phyloP scores from a whole-genome alignment of 2,113 vertebrate species.

The Dipodomys stephensi region DNA sequence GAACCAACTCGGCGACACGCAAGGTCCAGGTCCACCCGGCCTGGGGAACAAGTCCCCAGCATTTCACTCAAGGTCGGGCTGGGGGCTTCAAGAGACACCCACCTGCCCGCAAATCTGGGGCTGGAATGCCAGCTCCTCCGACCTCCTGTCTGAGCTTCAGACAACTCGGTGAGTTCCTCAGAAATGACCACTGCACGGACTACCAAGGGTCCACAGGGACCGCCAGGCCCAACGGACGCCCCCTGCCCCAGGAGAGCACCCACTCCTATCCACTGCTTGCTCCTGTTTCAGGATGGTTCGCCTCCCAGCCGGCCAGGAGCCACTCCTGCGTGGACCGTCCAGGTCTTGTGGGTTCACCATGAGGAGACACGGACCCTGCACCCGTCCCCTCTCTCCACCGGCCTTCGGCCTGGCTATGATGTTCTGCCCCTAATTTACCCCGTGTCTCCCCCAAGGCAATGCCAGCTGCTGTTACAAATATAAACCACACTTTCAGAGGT shows the following conservation, averaged over 20 bases:
- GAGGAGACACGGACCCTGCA: accelerated
- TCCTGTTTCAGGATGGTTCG: too few species aligned
- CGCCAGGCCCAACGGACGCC: too few species aligned
- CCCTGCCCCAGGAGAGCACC: not conserved
- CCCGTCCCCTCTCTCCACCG: not conserved
- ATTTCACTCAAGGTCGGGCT: too few species aligned
- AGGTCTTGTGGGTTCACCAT: too few species aligned
- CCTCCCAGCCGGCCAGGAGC: not conserved
- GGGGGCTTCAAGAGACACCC: not conserved
- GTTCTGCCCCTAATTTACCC: not conserved
- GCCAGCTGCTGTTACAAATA: too few species aligned
- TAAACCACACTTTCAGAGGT: not conserved
- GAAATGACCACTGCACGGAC: too few species aligned
- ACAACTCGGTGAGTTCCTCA: too few species aligned
- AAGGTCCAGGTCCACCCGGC: not conserved
- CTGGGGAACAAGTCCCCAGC: not conserved
- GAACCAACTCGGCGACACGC: accelerated
- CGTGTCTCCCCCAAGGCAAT: too few species aligned
- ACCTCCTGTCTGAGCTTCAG: not conserved
- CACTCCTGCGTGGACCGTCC: not conserved
- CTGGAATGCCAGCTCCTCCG: too few species aligned
- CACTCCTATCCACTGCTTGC: not conserved
- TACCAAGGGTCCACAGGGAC: not conserved
- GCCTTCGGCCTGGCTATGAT: not conserved
- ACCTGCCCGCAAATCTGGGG: not conserved